phyloP scores from a whole-genome alignment of 2,113 vertebrate genomes.

The Macquaria australasica region DNA sequence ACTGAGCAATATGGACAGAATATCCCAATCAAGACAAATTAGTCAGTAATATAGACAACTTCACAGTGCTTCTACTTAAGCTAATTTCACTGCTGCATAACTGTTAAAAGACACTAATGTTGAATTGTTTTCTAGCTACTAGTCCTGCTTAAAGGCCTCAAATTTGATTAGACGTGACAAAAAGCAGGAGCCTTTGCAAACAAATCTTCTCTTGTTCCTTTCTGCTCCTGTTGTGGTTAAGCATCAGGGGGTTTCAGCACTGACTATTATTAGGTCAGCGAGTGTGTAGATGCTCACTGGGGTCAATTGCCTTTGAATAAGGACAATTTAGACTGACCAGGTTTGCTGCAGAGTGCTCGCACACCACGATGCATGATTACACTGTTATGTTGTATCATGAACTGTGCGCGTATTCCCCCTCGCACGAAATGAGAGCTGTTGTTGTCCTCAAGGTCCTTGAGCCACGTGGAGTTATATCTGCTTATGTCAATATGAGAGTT shows the following conservation, averaged over 20 bases:
- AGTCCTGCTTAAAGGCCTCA: background rate
- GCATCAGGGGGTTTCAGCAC: conserved; percentile 24
- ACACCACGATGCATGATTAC: background rate
- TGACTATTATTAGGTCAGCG: conserved; percentile 17
- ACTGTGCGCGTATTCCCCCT: background rate
- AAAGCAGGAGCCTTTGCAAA: conserved; percentile 17
- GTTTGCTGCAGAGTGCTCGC: conserved; percentile 12
- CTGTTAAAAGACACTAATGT: too few species aligned
- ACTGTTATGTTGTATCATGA: background rate
- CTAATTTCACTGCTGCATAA: background rate
- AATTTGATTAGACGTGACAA: conserved; percentile 36
- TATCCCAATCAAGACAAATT: background rate
- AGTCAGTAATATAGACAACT: too few species aligned
- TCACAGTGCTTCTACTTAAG: background rate
- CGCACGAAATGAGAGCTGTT: background rate
- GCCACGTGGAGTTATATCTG: conserved; percentile 13
- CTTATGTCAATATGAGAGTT: conserved; percentile 28
- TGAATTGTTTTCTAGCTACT: background rate
- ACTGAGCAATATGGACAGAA: background rate
- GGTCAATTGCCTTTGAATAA: conserved; percentile 33
- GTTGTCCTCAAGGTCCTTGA: background rate
- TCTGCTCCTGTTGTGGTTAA: conserved; percentile 11
- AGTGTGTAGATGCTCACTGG: background rate
- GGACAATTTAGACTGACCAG: conserved; percentile 5
- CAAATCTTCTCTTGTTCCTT: conserved; percentile 17